A percentile compares a stretch with the other conserved stretches of the same genome.
These are phyloP conservation scores for Trachelus stipa DNA, from an alignment of 2,888 invertebrate genomes.

Conservation along the genomic window DNA sequence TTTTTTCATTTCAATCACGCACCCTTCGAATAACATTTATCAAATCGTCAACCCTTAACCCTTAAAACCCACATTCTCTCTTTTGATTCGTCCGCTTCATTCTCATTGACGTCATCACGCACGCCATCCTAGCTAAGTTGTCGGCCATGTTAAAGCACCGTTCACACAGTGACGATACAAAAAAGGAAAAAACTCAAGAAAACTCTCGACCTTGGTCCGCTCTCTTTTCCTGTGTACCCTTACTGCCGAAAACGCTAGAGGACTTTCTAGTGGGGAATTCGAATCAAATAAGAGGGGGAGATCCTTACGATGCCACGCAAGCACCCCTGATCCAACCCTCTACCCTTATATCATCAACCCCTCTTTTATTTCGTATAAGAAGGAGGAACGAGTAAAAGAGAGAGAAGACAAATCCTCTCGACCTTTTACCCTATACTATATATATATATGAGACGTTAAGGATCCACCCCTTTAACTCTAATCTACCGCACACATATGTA, in stretches of 20 bases:
- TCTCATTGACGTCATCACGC: not conserved
- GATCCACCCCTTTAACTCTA: not conserved
- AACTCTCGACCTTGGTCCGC: not conserved
- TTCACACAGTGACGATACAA: not conserved
- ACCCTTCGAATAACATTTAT: not conserved
- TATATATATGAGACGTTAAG: not conserved
- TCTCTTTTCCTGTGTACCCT: conserved; percentile 14
- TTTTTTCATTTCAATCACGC: not conserved
- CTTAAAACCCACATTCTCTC: not conserved
- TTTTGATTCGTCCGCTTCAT: not conserved
- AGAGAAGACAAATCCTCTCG: not conserved
- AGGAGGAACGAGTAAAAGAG: not conserved
- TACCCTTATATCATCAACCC: not conserved
- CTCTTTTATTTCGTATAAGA: not conserved
- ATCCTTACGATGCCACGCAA: not conserved
- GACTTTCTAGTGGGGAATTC: not conserved
- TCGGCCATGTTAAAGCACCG: not conserved
- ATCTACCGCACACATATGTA: not conserved
- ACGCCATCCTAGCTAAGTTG: not conserved
- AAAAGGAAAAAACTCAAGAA: not conserved
- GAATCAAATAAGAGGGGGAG: not conserved
- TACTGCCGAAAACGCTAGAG: conserved; percentile 21
- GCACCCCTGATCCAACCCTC: not conserved
- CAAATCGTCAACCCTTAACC: not conserved
- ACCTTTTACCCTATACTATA: not conserved